A percentile compares a stretch with the other conserved stretches of the same genome.
phyloP scores from a whole-genome alignment of 2,888 invertebrate genomes.

The Pollenia angustigena region DNA sequence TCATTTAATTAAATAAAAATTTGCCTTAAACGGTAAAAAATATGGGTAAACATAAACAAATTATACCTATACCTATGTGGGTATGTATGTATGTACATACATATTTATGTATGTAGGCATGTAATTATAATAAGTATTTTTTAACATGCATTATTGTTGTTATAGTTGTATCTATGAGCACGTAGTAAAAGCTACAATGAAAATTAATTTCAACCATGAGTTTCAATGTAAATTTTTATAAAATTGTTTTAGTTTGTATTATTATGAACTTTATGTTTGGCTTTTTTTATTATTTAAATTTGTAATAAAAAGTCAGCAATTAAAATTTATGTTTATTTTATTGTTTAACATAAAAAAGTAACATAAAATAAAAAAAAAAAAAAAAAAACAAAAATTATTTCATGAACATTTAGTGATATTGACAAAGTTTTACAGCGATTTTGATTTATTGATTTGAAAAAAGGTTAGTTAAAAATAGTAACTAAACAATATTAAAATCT shows the following conservation, averaged over 20 bases:
- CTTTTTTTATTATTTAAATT: background rate
- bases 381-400: background rate
- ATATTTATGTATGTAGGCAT: background rate
- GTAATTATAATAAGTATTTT: background rate
- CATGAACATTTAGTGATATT: background rate
- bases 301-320: slow-evolving; percentile 17
- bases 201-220: slow-evolving; percentile 42
- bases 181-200: background rate
- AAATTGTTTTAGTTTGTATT: background rate
- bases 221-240: slow-evolving; percentile 57
- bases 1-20: slow-evolving; percentile 11
- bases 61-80: no score
- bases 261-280: slow-evolving; percentile 23
- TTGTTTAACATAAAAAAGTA: slow-evolving; percentile 28
- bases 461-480: no score
- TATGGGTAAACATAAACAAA: background rate
- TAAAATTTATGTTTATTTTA: slow-evolving; percentile 30
- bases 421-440: background rate
- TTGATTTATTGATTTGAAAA: background rate
- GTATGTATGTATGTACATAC: background rate
- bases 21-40: slow-evolving; percentile 29
- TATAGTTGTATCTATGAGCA: slow-evolving; percentile 10
- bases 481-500: no score
- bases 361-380: background rate
- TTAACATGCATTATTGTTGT: background rate